Conservation (phyloP, 2,888 invertebrate genomes). For the Brachycybe producta region DNA sequence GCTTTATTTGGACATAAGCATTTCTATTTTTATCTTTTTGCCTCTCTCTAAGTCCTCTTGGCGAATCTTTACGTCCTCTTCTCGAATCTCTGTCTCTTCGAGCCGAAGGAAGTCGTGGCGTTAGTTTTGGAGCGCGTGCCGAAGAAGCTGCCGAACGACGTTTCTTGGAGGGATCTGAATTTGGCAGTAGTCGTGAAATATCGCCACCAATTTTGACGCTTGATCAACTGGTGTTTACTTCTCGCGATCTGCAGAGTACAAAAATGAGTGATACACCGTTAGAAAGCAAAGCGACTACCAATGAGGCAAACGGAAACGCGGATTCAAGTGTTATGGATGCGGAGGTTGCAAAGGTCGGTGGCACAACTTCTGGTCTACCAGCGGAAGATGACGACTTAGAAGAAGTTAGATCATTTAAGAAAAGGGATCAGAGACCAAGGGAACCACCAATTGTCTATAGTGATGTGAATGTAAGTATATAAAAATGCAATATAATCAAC, state of each 20-base stretch:
- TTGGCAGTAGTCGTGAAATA: background rate
- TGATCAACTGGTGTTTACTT: too few species aligned
- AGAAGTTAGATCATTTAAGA: slow-evolving; percentile 1
- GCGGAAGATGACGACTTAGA: slow-evolving; percentile 9
- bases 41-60: slow-evolving; percentile 40
- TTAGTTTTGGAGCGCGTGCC: slow-evolving; percentile 22
- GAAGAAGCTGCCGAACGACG: slow-evolving; percentile 16
- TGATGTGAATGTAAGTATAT: slow-evolving; percentile 26
- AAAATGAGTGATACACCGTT: background rate
- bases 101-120: slow-evolving; percentile 23
- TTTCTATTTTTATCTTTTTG: too few species aligned
- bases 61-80: slow-evolving; percentile 44
- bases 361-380: background rate
- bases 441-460: slow-evolving; percentile 26
- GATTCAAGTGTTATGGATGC: background rate
- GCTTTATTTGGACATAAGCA: too few species aligned
- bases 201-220: background rate
- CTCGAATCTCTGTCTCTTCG: slow-evolving; percentile 31
- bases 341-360: background rate
- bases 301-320: background rate
- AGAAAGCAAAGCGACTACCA: background rate
- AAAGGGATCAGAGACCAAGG: slow-evolving; percentile 19
- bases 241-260: background rate
- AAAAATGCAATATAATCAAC: background rate
- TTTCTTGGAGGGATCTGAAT: background rate